Evolutionary conservation across 2,113 vertebrate genomes (phyloP).

Genomic region (Clarias magur): DNA sequence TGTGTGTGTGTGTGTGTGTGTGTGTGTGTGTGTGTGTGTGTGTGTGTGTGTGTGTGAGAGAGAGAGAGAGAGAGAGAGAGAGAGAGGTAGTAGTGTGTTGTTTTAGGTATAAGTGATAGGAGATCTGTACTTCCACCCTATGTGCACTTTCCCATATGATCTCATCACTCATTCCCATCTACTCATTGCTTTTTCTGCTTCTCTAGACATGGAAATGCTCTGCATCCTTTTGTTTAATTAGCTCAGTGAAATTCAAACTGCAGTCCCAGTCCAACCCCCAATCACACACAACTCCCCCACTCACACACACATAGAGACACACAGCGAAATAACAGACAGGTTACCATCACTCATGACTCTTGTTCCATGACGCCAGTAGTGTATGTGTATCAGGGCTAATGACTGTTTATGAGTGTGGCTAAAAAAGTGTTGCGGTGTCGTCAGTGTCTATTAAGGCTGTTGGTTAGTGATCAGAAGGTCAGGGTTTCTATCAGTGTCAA

Average conservation of each 20-base stretch:
- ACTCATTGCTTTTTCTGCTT: constrained; percentile 25
- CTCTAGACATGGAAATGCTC: constrained; percentile 37
- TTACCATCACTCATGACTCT: constrained; percentile 40
- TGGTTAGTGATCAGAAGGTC: too few species aligned
- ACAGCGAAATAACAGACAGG: constrained; percentile 16
- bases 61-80: not conserved
- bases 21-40: too few species aligned
- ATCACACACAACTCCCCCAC: not conserved
- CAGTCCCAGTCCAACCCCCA: constrained; percentile 39
- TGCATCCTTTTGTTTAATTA: constrained; percentile 54
- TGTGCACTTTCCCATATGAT: constrained; percentile 59
- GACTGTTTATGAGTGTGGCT: constrained; percentile 38
- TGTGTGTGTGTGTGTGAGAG: too few species aligned
- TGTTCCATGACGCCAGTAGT: constrained; percentile 44
- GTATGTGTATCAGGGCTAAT: constrained; percentile 19
- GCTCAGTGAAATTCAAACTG: constrained; percentile 53
- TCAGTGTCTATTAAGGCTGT: not conserved
- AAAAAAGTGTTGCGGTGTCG: constrained; percentile 24
- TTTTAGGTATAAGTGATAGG: not conserved
- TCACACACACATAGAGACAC: constrained; percentile 30
- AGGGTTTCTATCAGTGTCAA: too few species aligned
- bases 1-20: too few species aligned
- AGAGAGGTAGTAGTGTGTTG: not conserved
- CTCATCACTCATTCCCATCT: constrained; percentile 59
- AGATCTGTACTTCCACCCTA: not conserved